A percentile compares a stretch with the other conserved stretches of the same genome.
Evolutionary conservation across 2,888 invertebrate species (phyloP).

Genomic region (Hypomecis punctinalis): DNA sequence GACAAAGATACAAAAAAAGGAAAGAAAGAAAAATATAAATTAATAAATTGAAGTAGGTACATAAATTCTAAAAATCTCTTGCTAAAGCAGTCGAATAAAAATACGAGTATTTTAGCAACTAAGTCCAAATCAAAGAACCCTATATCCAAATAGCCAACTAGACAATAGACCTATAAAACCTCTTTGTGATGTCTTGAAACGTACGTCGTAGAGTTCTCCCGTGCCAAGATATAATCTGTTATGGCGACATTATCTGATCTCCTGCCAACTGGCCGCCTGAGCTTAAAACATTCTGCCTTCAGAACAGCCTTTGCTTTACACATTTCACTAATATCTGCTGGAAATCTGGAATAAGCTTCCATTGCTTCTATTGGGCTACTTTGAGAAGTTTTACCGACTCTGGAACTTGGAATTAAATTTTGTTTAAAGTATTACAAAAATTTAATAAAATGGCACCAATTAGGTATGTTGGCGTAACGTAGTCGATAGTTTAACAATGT

Average conservation of each 20-base stretch:
- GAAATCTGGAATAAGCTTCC: conserved; percentile 36
- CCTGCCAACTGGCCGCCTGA: conserved; percentile 75
- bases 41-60: neutral
- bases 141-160: conserved; percentile 32
- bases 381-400: neutral
- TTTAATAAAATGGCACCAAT: neutral
- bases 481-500: no score
- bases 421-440: neutral
- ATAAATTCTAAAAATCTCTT: neutral
- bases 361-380: conserved; percentile 25
- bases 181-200: conserved; percentile 66
- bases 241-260: conserved; percentile 80
- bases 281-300: conserved; percentile 68
- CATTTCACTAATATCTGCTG: conserved; percentile 34
- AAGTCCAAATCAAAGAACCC: no score
- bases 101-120: no score
- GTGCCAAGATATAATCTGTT: conserved; percentile 84
- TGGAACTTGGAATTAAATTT: neutral
- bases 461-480: neutral
- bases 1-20: no score
- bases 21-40: no score
- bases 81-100: neutral
- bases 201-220: conserved; percentile 58
- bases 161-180: conserved; percentile 55
- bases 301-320: conserved; percentile 52